Evolutionary conservation across 2,797 vertebrate genomes (phyloP).

Genomic region (Bradypodion ventrale): DNA sequence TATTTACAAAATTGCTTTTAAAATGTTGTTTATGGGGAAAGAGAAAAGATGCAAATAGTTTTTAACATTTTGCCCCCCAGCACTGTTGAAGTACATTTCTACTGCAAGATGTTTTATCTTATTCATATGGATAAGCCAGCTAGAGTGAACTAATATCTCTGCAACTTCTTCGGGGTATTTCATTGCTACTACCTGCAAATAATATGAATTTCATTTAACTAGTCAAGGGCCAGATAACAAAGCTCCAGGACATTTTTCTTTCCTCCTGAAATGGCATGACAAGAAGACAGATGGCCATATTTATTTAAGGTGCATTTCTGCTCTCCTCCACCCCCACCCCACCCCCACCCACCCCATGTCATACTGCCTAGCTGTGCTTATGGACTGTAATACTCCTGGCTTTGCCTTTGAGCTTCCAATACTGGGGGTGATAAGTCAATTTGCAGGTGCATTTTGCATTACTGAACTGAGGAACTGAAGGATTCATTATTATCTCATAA

Average conservation of each 20-base stretch:
- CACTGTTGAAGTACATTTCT: conserved; percentile 45
- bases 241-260: conserved; percentile 40
- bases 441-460: conserved; percentile 28
- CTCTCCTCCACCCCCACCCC: too few relatives aligned
- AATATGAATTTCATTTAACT: conserved; percentile 48
- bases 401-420: conserved; percentile 40
- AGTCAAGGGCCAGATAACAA: conserved; percentile 49
- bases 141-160: conserved; percentile 33
- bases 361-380: conserved; percentile 27
- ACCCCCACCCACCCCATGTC: conserved; percentile 11
- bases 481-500: background rate
- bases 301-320: conserved; percentile 42
- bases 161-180: conserved; percentile 42
- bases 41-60: conserved; percentile 47
- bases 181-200: conserved; percentile 19
- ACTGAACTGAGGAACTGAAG: conserved; percentile 10
- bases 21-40: conserved; percentile 66
- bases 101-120: conserved; percentile 45
- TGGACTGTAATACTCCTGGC: conserved; percentile 38
- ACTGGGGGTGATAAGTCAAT: conserved; percentile 43
- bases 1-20: conserved; percentile 70
- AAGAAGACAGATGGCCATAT: conserved; percentile 31
- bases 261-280: conserved; percentile 45
- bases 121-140: conserved; percentile 38
- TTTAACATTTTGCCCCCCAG: conserved; percentile 34